These are phyloP conservation scores for Gambusia holbrooki DNA, from an alignment of 2,113 vertebrate genomes.

Conservation along the genomic window DNA sequence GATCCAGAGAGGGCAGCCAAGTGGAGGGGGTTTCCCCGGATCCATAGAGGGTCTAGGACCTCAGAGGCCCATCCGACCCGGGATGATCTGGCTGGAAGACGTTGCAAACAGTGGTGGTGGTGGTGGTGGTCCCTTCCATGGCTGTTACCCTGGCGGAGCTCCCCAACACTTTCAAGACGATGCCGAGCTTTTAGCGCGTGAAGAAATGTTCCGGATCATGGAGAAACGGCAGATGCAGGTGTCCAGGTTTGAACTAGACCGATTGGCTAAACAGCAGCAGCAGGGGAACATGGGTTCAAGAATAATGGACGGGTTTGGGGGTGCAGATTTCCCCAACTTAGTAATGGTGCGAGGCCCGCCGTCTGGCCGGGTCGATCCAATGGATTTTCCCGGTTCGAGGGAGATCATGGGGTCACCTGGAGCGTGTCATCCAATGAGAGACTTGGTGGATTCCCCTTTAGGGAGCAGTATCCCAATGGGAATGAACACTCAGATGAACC, in stretches of 20 bases:
- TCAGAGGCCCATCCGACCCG: constrained; percentile 86
- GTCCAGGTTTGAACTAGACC: constrained; percentile 84
- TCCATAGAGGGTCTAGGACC: constrained; percentile 87
- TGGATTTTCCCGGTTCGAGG: constrained; percentile 88
- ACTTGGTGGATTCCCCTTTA: constrained; percentile 86
- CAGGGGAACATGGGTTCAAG: constrained; percentile 72
- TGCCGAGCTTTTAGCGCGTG: constrained; percentile 86
- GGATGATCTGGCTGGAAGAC: constrained; percentile 92
- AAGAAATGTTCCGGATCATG: constrained; percentile 92
- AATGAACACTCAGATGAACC: constrained; percentile 89
- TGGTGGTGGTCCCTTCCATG: constrained; percentile 83
- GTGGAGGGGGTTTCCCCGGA: constrained; percentile 86
- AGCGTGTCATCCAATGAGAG: constrained; percentile 83
- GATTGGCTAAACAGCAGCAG: constrained; percentile 89
- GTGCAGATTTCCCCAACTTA: constrained; percentile 71
- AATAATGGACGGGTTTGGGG: constrained; percentile 80
- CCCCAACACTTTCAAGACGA: constrained; percentile 84
- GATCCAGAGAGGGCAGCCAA: constrained; percentile 85
- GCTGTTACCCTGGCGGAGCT: constrained; percentile 80
- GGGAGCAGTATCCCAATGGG: constrained; percentile 88
- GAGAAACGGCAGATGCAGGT: constrained; percentile 89
- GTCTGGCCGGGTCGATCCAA: constrained; percentile 69
- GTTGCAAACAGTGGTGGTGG: constrained; percentile 85
- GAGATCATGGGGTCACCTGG: constrained; percentile 89
- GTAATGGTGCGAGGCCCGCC: constrained; percentile 71